phyloP scores from a whole-genome alignment of 2,888 invertebrate species.

The Brachyptera putata region DNA sequence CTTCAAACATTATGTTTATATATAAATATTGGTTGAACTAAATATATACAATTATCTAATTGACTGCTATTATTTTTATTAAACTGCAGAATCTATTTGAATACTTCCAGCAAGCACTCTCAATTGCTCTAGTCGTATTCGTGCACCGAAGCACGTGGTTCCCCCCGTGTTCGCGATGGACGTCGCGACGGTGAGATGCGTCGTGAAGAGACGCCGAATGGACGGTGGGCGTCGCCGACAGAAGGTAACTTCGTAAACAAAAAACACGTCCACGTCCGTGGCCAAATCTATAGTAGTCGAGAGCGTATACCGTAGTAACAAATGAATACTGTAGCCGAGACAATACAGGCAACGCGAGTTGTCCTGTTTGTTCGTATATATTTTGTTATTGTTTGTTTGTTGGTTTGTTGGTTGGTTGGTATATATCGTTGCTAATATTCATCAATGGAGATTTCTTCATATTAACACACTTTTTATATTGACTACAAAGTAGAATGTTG shows the following conservation, averaged over 20 bases:
- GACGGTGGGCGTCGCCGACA: conserved; percentile 1
- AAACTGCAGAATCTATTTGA: conserved; percentile 13
- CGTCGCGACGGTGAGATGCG: background rate
- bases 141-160: no score
- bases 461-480: background rate
- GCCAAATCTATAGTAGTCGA: background rate
- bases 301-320: background rate
- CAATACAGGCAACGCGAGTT: background rate
- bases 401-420: background rate
- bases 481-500: no score
- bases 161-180: background rate
- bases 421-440: background rate
- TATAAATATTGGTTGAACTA: no score
- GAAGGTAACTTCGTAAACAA: conserved; percentile 4
- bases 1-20: no score
- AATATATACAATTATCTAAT: background rate
- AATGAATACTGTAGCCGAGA: background rate
- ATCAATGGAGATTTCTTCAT: background rate
- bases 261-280: background rate
- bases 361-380: no score
- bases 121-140: background rate
- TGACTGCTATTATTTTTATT: background rate
- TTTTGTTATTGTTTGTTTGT: background rate
- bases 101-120: conserved; percentile 4
- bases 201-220: background rate